Evolutionary conservation across 2,888 invertebrate genomes (phyloP).

Genomic region (Hedychridium roseum): DNA sequence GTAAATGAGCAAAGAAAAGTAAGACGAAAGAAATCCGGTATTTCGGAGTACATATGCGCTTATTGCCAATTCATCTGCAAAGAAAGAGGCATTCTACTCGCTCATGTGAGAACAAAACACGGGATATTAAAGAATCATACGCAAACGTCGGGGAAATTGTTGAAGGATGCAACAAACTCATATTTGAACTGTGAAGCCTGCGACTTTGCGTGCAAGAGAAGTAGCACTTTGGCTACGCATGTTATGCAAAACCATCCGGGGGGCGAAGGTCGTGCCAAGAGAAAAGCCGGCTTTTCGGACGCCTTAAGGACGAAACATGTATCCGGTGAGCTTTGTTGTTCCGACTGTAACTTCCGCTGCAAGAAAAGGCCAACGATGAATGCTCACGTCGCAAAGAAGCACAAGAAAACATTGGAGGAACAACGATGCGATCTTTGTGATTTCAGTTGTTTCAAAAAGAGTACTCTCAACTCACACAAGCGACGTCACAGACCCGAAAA

Average conservation of each 20-base stretch:
- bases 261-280: too few species aligned
- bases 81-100: conserved; percentile 18
- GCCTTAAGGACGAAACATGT: too few species aligned
- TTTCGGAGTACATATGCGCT: conserved; percentile 26
- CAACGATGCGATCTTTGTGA: conserved; percentile 50
- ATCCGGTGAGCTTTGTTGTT: conserved; percentile 29
- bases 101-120: conserved; percentile 34
- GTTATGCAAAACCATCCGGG: conserved; percentile 25
- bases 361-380: conserved; percentile 30
- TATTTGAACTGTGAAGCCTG: conserved; percentile 34
- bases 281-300: too few species aligned
- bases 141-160: conserved; percentile 4
- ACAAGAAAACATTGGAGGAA: conserved; percentile 18
- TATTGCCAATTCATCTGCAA: conserved; percentile 35
- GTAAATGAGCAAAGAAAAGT: background rate
- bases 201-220: conserved; percentile 36
- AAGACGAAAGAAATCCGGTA: background rate
- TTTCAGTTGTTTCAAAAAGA: conserved; percentile 50
- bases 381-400: conserved; percentile 32
- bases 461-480: conserved; percentile 52
- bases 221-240: conserved; percentile 32
- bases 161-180: background rate
- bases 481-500: conserved; percentile 40
- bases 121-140: conserved; percentile 15
- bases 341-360: conserved; percentile 35